phyloP scores from a whole-genome alignment of 1,140 invertebrate species.

The Nylanderia fulva region DNA sequence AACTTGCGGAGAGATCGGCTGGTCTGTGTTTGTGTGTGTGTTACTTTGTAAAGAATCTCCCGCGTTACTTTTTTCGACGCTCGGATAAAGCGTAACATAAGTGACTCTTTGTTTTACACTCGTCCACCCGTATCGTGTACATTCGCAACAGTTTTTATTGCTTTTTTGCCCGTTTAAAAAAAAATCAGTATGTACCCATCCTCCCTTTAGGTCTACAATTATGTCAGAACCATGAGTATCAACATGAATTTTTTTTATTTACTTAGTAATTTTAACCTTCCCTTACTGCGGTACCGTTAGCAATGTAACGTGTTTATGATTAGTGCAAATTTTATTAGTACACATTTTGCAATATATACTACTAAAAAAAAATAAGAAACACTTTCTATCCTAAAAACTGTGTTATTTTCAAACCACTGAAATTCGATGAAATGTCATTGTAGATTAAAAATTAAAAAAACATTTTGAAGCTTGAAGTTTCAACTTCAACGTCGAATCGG shows the following conservation, averaged over 20 bases:
- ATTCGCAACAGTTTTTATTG: slow-evolving; percentile 6
- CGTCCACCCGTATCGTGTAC: not conserved
- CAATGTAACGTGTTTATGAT: too few species aligned
- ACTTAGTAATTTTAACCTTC: not conserved
- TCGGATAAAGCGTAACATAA: slow-evolving; percentile 33
- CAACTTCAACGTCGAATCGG: too few species aligned
- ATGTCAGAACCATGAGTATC: not conserved
- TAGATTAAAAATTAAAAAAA: too few species aligned
- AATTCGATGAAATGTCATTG: too few species aligned
- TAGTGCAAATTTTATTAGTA: not conserved
- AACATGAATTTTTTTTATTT: not conserved
- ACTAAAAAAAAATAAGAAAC: too few species aligned
- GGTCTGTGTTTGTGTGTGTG: too few species aligned
- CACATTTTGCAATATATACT: too few species aligned
- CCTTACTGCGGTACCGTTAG: not conserved
- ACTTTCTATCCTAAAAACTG: too few species aligned
- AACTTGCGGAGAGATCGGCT: slow-evolving; percentile 56
- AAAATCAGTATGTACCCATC: not conserved
- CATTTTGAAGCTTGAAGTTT: too few species aligned
- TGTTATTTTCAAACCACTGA: too few species aligned
- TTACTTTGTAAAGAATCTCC: slow-evolving; percentile 54
- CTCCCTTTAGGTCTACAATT: not conserved
- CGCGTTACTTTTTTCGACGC: slow-evolving; percentile 30
- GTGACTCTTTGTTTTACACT: slow-evolving; percentile 27
- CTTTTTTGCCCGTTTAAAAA: not conserved